These are phyloP conservation scores for human (Homo sapiens) DNA, from an alignment of 2,113 vertebrate genomes.

Conservation along the genomic window DNA sequence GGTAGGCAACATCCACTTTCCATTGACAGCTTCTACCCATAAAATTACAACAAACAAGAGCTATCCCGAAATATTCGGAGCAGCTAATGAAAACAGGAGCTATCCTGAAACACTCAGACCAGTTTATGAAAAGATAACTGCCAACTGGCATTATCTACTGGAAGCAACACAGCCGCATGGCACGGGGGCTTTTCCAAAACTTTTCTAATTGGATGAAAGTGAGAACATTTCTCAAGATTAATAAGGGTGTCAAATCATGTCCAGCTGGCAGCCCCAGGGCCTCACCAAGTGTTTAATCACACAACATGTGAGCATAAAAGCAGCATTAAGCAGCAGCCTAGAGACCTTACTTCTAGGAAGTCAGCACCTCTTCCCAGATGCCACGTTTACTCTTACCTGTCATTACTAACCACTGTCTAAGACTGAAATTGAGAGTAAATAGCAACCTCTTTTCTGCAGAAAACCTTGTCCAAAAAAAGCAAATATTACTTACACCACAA, in stretches of 20 bases:
- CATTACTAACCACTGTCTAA: neutral
- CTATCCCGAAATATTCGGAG: neutral
- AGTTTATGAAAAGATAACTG: neutral
- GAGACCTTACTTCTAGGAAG: neutral
- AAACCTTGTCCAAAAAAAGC: neutral
- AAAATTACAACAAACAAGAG: neutral
- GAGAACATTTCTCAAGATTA: slow-evolving; percentile 70
- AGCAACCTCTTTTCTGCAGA: neutral
- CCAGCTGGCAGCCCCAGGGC: slow-evolving; percentile 63
- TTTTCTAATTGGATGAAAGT: slow-evolving; percentile 66
- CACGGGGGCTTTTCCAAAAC: slow-evolving; percentile 64
- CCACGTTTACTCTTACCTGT: neutral
- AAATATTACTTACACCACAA: slow-evolving; percentile 55
- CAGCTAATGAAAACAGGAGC: neutral
- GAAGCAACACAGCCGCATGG: slow-evolving; percentile 20
- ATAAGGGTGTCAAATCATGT: slow-evolving; percentile 60
- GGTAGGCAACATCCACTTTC: neutral
- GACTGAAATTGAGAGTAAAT: neutral
- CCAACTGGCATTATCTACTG: slow-evolving; percentile 47
- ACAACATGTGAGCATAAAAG: neutral
- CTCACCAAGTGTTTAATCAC: slow-evolving; percentile 51
- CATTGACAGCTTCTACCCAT: neutral
- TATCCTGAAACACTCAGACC: neutral
- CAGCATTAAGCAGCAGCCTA: neutral
- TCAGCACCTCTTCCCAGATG: neutral